Evolutionary conservation across 2,888 invertebrate species (phyloP), one percentile per base, ranked within the genome.

Genomic region (Shargacucullia verbasci): DNA sequence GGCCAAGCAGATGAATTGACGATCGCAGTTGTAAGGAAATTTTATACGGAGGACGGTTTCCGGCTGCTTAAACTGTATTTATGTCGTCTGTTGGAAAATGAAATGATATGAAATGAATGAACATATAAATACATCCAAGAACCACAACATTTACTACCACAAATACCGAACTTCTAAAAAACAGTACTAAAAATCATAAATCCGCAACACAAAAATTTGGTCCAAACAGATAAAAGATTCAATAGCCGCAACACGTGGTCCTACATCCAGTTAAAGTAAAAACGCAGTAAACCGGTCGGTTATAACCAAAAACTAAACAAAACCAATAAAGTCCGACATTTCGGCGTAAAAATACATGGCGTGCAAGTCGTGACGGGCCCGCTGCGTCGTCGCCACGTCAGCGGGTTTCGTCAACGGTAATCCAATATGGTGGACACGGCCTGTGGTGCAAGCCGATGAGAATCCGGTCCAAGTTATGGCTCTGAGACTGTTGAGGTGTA

Each of bases 341-440:
- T 72, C 40, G 41, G 67, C 54, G 54, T 64, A 74, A 76, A 76
- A 73, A 73, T 69, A 66, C 58, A 49, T 44, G 48, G 48, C 57
- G 41, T 59, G 67, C 74, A 61, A 72, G 74, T 73, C 78, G 79
- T 83, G 81, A 82, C 82, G 81, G 78, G 70, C 67, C 76, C 76
- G 79, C 78, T 56, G 63, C 73, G 80, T 72, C 80, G 71, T 46
- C 76, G 78, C 67, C 61, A 69, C 82, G 87, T 89, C 90, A 88
- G 90, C 90, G 78, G 77, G 77, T 85, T 88, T 80, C 80, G 84
- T 85, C 85, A 84, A 73, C 86, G 78, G 85, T 89, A 87, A 89
- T 88, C 86, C 89, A 90, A 89, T 90, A 90, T 87, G 84, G 84
- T 77, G 71, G 82, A 76, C 82, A 73, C 65, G 59, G 56, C 55